A percentile compares a stretch with the other conserved stretches of the same genome.
phyloP scores from a whole-genome alignment of 2,113 vertebrate species.

The Caranx melampygus region DNA sequence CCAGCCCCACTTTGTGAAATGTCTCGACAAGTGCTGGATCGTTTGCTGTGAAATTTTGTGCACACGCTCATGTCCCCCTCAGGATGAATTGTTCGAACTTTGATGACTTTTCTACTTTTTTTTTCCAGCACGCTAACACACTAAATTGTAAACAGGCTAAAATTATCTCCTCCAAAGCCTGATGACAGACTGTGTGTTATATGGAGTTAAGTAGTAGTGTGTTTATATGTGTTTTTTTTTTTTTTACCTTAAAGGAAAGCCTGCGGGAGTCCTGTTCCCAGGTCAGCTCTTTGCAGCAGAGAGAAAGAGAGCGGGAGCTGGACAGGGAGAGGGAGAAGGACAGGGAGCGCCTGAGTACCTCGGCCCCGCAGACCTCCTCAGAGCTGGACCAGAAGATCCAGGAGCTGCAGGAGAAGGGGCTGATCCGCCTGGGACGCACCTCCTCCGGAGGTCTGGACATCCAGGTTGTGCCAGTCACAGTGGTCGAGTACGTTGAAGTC shows the following conservation, averaged over 20 bases:
- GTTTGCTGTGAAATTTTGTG: neutral
- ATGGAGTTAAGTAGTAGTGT: neutral
- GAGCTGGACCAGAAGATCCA: constrained; percentile 89
- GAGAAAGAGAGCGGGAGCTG: constrained; percentile 82
- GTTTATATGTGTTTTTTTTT: neutral
- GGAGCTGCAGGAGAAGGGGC: constrained; percentile 91
- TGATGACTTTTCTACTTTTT: neutral
- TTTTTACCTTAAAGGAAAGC: constrained; percentile 83
- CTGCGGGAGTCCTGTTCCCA: constrained; percentile 84
- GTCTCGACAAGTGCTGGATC: neutral
- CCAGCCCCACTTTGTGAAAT: too few relatives aligned
- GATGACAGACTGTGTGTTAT: neutral
- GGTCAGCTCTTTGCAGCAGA: constrained; percentile 80
- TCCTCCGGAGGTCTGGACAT: constrained; percentile 87
- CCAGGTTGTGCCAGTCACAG: constrained; percentile 87
- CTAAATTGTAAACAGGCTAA: too few relatives aligned
- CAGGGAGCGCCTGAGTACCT: constrained; percentile 66
- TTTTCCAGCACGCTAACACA: neutral
- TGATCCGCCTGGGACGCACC: constrained; percentile 87
- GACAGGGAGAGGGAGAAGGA: constrained; percentile 81
- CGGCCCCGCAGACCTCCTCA: constrained; percentile 20
- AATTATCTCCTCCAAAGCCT: neutral
- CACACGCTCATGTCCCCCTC: neutral
- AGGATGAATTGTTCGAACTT: neutral
- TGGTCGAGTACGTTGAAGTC: constrained; percentile 68